phyloP scores from a whole-genome alignment of 2,113 vertebrate species.

The Okapia johnstoni region DNA sequence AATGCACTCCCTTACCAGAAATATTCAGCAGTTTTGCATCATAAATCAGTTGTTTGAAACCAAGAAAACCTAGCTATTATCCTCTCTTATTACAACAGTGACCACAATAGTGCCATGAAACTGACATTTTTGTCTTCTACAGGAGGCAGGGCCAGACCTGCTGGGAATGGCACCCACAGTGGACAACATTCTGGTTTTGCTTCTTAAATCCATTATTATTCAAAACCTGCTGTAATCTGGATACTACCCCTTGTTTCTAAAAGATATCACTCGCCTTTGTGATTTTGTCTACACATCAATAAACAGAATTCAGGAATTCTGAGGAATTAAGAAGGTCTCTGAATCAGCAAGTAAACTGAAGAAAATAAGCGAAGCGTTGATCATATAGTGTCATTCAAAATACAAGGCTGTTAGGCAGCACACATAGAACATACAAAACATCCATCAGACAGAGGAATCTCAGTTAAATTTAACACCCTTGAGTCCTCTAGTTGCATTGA shows the following conservation, averaged over 20 bases:
- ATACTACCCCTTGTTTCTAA: slow-evolving; percentile 40
- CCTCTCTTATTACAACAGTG: slow-evolving; percentile 76
- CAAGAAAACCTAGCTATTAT: slow-evolving; percentile 75
- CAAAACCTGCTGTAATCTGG: slow-evolving; percentile 31
- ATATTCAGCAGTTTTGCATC: slow-evolving; percentile 74
- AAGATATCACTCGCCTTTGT: slow-evolving; percentile 51
- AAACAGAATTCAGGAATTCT: slow-evolving; percentile 68
- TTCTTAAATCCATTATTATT: slow-evolving; percentile 50
- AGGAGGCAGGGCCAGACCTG: slow-evolving; percentile 71
- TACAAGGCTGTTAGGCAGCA: neutral
- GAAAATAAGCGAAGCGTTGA: slow-evolving; percentile 47
- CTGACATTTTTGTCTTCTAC: slow-evolving; percentile 69
- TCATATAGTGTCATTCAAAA: slow-evolving; percentile 10
- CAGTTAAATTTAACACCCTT: neutral
- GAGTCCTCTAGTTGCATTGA: neutral
- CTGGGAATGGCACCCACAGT: slow-evolving; percentile 73
- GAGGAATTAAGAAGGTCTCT: slow-evolving; percentile 66
- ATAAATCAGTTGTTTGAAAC: slow-evolving; percentile 78
- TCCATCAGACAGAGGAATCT: neutral
- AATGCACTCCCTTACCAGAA: slow-evolving; percentile 78
- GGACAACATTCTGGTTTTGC: slow-evolving; percentile 51
- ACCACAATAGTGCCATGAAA: slow-evolving; percentile 72
- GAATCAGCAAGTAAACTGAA: slow-evolving; percentile 68
- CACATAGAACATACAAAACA: neutral
- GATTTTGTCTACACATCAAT: slow-evolving; percentile 61